These are phyloP conservation scores for Elgaria multicarinata DNA, from an alignment of 2,113 vertebrate genomes.

Conservation along the genomic window DNA sequence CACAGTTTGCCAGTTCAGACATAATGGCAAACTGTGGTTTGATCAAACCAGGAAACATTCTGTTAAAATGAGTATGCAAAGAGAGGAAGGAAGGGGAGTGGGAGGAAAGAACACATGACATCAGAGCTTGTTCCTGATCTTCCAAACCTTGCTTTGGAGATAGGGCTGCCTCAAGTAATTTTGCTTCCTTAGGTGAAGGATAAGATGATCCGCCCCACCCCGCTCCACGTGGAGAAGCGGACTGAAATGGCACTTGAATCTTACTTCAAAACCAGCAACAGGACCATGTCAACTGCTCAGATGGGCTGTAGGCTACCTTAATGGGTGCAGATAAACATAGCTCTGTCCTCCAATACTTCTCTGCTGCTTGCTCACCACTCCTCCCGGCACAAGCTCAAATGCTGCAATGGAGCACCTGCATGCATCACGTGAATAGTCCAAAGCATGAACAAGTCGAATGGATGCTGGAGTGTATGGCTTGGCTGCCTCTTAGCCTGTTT, in stretches of 20 bases:
- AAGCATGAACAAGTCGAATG: background rate
- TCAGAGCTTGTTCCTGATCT: background rate
- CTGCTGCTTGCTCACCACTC: background rate
- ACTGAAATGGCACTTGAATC: background rate
- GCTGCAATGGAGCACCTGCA: background rate
- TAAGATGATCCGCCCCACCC: background rate
- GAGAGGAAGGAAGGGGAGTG: too few species aligned
- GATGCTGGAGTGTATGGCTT: background rate
- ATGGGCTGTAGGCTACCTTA: background rate
- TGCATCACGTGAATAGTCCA: background rate
- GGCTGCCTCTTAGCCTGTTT: background rate
- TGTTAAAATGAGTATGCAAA: too few species aligned
- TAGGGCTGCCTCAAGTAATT: too few species aligned
- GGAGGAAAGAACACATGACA: background rate
- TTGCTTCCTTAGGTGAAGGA: background rate
- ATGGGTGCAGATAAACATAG: background rate
- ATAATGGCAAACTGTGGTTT: too few species aligned
- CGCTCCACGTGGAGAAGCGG: background rate
- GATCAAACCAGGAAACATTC: too few species aligned
- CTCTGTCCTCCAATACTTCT: background rate
- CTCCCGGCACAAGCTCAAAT: background rate
- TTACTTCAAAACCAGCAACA: background rate
- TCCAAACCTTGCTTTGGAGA: background rate
- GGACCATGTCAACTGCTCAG: background rate
- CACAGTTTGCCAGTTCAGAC: too few species aligned